These are phyloP conservation scores for Microtus montanus DNA, from an alignment of 2,113 vertebrate genomes.

Conservation along the genomic window DNA sequence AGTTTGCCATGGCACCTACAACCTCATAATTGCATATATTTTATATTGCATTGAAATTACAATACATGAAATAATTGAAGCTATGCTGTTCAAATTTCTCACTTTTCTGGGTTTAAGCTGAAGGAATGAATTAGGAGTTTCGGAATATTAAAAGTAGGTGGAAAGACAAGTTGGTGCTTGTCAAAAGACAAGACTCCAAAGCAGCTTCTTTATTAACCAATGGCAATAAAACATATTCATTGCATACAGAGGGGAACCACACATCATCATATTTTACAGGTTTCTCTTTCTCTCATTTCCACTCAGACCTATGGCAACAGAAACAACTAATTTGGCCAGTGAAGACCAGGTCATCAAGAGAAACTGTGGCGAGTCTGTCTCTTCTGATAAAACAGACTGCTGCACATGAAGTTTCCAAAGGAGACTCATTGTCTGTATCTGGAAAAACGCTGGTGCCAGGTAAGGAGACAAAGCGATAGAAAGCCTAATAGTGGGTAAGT, in stretches of 20 bases:
- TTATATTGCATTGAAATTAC: neutral
- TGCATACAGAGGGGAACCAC: no score
- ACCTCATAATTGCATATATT: neutral
- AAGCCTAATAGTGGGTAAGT: neutral
- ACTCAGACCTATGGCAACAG: slow-evolving; percentile 64
- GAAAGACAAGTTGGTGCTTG: slow-evolving; percentile 46
- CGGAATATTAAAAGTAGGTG: slow-evolving; percentile 44
- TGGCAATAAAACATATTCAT: no score
- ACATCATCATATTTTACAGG: slow-evolving; percentile 47
- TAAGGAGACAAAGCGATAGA: neutral
- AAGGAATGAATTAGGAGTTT: slow-evolving; percentile 45
- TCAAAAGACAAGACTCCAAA: neutral
- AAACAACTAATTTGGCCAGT: slow-evolving; percentile 65
- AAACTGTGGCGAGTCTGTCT: slow-evolving; percentile 54
- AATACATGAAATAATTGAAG: neutral
- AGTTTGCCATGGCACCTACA: neutral
- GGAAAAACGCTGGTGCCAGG: neutral
- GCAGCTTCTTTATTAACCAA: no score
- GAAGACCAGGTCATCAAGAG: slow-evolving; percentile 53
- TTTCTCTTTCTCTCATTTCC: slow-evolving; percentile 56
- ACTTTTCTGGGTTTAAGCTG: slow-evolving; percentile 16
- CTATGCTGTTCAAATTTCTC: neutral
- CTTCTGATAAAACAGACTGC: slow-evolving; percentile 16
- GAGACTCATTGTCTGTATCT: neutral
- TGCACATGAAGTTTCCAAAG: slow-evolving; percentile 53